Conservation (phyloP, 2,797 vertebrate genomes). For the Natrix natrix region DNA sequence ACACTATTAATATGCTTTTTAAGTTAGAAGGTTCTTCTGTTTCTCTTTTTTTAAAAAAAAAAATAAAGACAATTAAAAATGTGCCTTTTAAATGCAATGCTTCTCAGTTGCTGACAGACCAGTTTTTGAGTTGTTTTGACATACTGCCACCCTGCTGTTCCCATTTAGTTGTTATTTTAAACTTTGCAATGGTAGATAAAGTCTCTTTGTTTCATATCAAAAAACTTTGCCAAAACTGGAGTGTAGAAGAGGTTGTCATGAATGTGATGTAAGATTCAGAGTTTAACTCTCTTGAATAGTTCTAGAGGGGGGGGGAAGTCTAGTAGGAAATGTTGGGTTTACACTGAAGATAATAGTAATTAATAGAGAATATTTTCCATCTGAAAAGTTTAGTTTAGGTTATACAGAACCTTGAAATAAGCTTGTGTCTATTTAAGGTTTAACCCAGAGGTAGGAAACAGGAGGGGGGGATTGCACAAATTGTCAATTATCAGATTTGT, state of each 20-base stretch:
- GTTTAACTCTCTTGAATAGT: too few species aligned
- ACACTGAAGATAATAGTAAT: not conserved
- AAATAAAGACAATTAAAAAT: constrained; percentile 21
- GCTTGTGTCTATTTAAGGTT: not conserved
- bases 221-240: not conserved
- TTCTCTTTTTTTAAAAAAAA: not conserved
- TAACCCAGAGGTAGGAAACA: not conserved
- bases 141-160: not conserved
- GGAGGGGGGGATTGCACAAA: too few species aligned
- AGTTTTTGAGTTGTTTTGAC: not conserved
- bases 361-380: not conserved
- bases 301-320: too few species aligned
- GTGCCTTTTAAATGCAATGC: not conserved
- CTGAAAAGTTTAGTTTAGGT: not conserved
- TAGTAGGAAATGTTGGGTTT: not conserved
- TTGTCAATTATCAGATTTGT: not conserved
- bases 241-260: not conserved
- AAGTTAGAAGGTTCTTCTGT: not conserved
- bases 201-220: not conserved
- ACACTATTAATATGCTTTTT: not conserved
- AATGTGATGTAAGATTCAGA: not conserved
- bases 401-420: fast-evolving
- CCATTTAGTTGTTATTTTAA: not conserved
- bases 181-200: constrained; percentile 7
- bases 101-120: not conserved